Percentiles rank a stretch among this genome's conserved stretches.
Evolutionary conservation across 2,888 invertebrate genomes (phyloP).

Genomic region (Dicranocentrus wangi): DNA sequence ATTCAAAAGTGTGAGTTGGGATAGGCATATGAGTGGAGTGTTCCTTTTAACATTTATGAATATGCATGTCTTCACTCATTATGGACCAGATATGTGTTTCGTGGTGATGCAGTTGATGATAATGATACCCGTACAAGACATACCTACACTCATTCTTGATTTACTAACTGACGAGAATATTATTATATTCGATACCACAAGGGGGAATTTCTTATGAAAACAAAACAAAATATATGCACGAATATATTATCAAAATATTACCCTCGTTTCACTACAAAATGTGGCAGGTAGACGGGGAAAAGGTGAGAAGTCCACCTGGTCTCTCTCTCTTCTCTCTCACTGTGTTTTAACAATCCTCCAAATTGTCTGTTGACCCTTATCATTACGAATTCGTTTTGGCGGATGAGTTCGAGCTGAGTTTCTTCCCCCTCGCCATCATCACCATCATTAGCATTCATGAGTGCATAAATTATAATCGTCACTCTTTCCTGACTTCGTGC

Average conservation of each 20-base stretch:
- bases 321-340: no score
- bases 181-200: not conserved
- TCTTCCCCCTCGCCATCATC: slow-evolving; percentile 21
- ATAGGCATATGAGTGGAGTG: not conserved
- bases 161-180: slow-evolving; percentile 27
- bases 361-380: slow-evolving; percentile 48
- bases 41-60: slow-evolving; percentile 30
- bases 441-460: slow-evolving; percentile 38
- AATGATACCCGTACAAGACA: slow-evolving; percentile 21
- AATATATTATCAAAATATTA: no score
- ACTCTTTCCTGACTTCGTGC: slow-evolving; percentile 31
- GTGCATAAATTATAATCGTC: slow-evolving; percentile 36
- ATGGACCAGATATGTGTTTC: slow-evolving; percentile 28
- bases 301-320: slow-evolving; percentile 46
- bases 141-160: slow-evolving; percentile 41
- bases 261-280: no score
- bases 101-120: slow-evolving; percentile 30
- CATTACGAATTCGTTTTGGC: slow-evolving; percentile 30
- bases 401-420: slow-evolving; percentile 15
- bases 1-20: slow-evolving; percentile 37
- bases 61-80: slow-evolving; percentile 51
- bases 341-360: slow-evolving; percentile 38
- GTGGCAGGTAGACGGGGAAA: not conserved
- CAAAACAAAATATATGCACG: not conserved
- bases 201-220: not conserved